Conservation (phyloP, 1,140 invertebrate species). For the Drosophila nebulosa region DNA sequence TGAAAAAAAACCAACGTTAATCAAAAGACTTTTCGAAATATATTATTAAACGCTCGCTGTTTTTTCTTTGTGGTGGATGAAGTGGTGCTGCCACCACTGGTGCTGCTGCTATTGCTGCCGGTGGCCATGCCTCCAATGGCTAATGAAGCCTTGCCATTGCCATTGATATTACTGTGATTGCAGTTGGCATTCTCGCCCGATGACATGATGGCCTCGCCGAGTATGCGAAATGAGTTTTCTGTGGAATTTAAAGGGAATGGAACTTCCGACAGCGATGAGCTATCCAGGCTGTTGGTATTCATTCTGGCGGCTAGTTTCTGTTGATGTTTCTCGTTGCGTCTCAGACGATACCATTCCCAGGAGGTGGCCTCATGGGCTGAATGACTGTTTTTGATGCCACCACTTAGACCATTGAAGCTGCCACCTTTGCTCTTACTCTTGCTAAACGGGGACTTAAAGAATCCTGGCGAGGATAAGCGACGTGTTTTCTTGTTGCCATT, state of each 20-base stretch:
- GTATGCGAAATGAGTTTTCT: constrained; percentile 75
- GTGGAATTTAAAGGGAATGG: constrained; percentile 58
- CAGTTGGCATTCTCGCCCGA: constrained; percentile 45
- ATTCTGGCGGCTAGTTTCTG: constrained; percentile 27
- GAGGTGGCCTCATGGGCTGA: constrained; percentile 74
- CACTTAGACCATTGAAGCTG: constrained; percentile 30
- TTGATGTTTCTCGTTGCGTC: constrained; percentile 49
- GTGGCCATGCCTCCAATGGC: no score
- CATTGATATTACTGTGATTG: constrained; percentile 30
- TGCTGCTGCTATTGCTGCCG: constrained; percentile 55
- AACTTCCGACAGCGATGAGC: constrained; percentile 70
- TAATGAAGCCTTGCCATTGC: constrained; percentile 10
- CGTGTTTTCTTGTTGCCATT: constrained; percentile 64
- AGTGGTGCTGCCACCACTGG: constrained; percentile 59
- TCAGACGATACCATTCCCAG: constrained; percentile 80
- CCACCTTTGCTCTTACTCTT: constrained; percentile 69
- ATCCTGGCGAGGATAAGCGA: constrained; percentile 84
- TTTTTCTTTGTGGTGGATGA: constrained; percentile 77
- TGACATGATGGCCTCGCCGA: constrained; percentile 67
- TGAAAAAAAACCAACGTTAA: neutral
- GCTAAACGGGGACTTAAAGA: constrained; percentile 84
- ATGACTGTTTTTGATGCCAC: constrained; percentile 50
- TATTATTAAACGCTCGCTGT: constrained; percentile 70
- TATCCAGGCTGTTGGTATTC: constrained; percentile 56
- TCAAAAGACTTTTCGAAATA: constrained; percentile 80